Conservation (phyloP, 2,797 vertebrate genomes). For the Botia kubotai region DNA sequence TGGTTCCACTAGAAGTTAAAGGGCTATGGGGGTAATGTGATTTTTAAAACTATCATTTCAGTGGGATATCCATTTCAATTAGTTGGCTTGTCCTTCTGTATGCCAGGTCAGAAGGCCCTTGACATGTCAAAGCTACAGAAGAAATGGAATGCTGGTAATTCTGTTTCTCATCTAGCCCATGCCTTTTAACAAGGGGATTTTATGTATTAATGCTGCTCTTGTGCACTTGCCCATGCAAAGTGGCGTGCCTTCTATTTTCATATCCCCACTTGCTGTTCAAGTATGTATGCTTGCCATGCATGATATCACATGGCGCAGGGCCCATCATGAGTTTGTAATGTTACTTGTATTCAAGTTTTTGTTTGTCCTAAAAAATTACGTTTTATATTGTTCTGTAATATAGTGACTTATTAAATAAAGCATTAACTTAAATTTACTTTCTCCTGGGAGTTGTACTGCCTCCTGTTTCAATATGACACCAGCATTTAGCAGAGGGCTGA, state of each 20-base stretch:
- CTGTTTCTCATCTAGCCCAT: conserved; percentile 62
- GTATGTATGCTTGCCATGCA: conserved; percentile 45
- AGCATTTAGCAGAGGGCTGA: neutral
- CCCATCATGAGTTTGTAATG: conserved; percentile 44
- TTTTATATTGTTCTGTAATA: conserved; percentile 75
- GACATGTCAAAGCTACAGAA: conserved; percentile 55
- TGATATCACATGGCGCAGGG: conserved; percentile 37
- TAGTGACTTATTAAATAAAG: conserved; percentile 74
- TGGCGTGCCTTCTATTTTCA: conserved; percentile 72
- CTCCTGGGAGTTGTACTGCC: neutral
- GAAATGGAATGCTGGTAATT: conserved; percentile 80
- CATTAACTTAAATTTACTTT: conserved; percentile 55
- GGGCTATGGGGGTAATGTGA: conserved; percentile 5
- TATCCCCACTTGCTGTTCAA: conserved; percentile 30
- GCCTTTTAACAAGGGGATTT: conserved; percentile 24
- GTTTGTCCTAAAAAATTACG: conserved; percentile 67
- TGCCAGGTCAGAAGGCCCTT: conserved; percentile 51
- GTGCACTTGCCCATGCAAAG: conserved; percentile 61
- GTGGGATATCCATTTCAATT: neutral
- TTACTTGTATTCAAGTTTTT: conserved; percentile 50
- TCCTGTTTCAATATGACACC: neutral
- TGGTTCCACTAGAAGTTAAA: conserved; percentile 13
- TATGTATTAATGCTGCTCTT: conserved; percentile 53
- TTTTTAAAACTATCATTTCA: neutral
- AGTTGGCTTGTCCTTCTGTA: conserved; percentile 15